Evolutionary conservation across 92 coral and sea anemone species (phyloP).

Genomic region (Phenganax marumi): DNA sequence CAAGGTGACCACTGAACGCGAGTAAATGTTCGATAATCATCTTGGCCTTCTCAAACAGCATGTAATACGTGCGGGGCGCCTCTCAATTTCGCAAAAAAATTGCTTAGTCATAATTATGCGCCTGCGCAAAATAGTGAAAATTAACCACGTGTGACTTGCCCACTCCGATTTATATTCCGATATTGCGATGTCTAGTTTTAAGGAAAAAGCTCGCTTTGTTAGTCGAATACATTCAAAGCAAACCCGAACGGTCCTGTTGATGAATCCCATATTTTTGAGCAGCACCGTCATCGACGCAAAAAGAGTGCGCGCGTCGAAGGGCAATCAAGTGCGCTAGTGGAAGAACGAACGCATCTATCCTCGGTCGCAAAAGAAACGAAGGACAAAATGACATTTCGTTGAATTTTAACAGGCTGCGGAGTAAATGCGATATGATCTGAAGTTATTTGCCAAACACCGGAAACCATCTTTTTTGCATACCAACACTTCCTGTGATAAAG

Average conservation of each 20-base stretch:
- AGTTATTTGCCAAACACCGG: constrained; percentile 34
- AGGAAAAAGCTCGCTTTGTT: constrained; percentile 31
- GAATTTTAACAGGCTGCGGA: constrained; percentile 34
- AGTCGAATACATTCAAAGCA: constrained; percentile 11
- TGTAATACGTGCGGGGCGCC: background rate
- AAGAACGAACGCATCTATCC: constrained; percentile 44
- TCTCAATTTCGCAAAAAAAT: background rate
- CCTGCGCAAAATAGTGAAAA: background rate
- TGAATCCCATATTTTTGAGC: constrained; percentile 20
- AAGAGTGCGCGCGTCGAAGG: constrained; percentile 30
- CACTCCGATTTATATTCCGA: constrained; percentile 16
- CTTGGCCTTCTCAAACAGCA: background rate
- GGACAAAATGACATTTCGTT: constrained; percentile 14
- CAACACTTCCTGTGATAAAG: constrained; percentile 26
- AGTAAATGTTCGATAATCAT: too few relatives aligned
- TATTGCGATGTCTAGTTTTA: constrained; percentile 36
- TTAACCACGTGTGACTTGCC: constrained; percentile 24
- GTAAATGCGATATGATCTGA: constrained; percentile 45
- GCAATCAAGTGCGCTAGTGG: background rate
- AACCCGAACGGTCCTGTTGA: background rate
- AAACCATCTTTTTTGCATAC: constrained; percentile 37
- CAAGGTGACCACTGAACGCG: background rate
- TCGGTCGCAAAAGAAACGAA: background rate
- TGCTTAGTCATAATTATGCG: background rate
- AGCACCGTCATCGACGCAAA: constrained; percentile 27